Conservation (phyloP, 2,888 invertebrate species). For the Trachelus stipa region DNA sequence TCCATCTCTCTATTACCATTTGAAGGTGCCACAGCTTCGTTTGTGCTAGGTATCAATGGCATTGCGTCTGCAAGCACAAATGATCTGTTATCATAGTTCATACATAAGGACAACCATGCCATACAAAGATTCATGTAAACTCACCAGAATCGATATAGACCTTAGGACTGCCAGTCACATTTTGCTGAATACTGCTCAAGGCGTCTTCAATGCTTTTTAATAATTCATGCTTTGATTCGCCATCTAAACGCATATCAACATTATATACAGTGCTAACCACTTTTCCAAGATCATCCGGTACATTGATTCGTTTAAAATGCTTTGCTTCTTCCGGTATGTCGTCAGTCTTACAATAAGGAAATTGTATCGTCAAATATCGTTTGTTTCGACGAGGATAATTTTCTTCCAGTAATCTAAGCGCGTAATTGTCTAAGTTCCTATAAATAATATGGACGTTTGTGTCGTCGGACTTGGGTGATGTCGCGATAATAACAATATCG, state of each 20-base stretch:
- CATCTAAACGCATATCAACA: background rate
- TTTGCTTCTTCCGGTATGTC: slow-evolving; percentile 57
- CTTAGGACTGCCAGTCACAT: background rate
- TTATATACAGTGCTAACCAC: background rate
- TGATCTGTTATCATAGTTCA: background rate
- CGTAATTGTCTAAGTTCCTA: slow-evolving; percentile 52
- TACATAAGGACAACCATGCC: background rate
- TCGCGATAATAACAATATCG: slow-evolving; percentile 54
- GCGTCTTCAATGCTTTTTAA: background rate
- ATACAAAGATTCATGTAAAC: background rate
- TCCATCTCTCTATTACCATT: background rate
- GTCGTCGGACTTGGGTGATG: slow-evolving; percentile 50
- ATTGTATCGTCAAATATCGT: slow-evolving; percentile 51
- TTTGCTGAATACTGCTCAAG: background rate
- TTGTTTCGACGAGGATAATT: slow-evolving; percentile 49
- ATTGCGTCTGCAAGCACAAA: background rate
- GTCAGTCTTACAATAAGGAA: slow-evolving; percentile 57
- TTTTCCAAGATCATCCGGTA: slow-evolving; percentile 55
- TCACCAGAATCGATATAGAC: background rate
- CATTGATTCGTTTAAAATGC: slow-evolving; percentile 49
- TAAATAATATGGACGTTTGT: slow-evolving; percentile 44
- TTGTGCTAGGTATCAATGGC: background rate
- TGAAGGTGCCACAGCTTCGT: background rate
- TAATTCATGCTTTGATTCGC: background rate
- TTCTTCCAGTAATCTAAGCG: slow-evolving; percentile 52